Percentiles rank a stretch among this genome's conserved stretches.
phyloP scores from a whole-genome alignment of 2,797 vertebrate species.

The Lacerta viridis region DNA sequence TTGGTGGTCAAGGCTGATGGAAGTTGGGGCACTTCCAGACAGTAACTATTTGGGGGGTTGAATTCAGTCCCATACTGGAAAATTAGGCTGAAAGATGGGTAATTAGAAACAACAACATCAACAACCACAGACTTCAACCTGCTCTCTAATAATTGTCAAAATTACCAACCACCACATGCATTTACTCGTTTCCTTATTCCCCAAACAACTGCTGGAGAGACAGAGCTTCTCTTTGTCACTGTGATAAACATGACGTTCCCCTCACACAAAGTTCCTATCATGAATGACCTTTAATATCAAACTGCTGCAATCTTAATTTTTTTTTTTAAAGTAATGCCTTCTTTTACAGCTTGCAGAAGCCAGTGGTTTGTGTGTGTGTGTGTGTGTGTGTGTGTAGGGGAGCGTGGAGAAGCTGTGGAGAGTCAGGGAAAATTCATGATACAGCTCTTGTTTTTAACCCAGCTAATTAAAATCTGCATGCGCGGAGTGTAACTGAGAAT shows the following conservation, averaged over 20 bases:
- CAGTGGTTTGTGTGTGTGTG: neutral
- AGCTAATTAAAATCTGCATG: slow-evolving; percentile 92
- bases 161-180: slow-evolving; percentile 42
- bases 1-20: no score
- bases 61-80: no score
- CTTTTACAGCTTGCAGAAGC: slow-evolving; percentile 68
- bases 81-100: no score
- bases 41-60: no score
- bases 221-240: slow-evolving; percentile 72
- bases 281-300: slow-evolving; percentile 78
- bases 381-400: neutral
- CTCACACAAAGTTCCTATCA: slow-evolving; percentile 70
- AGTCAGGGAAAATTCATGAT: slow-evolving; percentile 75
- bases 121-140: neutral
- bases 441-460: slow-evolving; percentile 86
- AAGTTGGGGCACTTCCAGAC: no score
- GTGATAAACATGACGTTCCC: slow-evolving; percentile 66
- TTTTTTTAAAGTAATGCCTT: slow-evolving; percentile 56
- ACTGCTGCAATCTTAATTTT: slow-evolving; percentile 71
- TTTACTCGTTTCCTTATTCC: slow-evolving; percentile 67
- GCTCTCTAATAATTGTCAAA: neutral
- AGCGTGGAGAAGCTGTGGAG: slow-evolving; percentile 43
- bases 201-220: slow-evolving; percentile 53
- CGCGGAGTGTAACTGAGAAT: slow-evolving; percentile 79
- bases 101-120: neutral